Evolutionary conservation across 2,797 vertebrate species (phyloP).

Genomic region (Coccyzus lansbergi): DNA sequence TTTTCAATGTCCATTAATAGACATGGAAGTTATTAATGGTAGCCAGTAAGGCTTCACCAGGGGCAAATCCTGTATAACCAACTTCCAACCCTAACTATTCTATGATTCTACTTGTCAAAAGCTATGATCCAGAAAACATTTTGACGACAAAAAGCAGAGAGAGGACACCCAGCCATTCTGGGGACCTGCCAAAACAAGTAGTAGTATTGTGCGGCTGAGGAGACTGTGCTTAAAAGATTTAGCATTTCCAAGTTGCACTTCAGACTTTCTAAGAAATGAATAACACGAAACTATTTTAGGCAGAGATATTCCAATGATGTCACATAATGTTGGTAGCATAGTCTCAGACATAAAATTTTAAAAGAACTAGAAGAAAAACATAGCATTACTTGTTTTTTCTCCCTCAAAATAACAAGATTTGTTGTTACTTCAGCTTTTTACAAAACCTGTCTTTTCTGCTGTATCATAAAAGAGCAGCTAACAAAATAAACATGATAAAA

Average conservation of each 20-base stretch:
- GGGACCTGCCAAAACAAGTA: conserved; percentile 11
- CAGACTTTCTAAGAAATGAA: conserved; percentile 40
- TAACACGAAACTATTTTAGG: conserved; percentile 35
- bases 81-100: no score
- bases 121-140: neutral
- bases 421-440: neutral
- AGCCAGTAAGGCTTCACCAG: no score
- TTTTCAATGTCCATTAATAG: no score
- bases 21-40: no score
- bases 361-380: neutral
- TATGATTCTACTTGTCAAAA: neutral
- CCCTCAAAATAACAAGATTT: neutral
- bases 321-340: neutral
- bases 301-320: neutral
- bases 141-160: conserved; percentile 10
- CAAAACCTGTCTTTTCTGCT: neutral
- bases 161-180: neutral
- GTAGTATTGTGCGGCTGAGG: neutral
- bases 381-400: neutral
- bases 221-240: neutral
- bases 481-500: conserved; percentile 26
- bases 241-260: conserved; percentile 15
- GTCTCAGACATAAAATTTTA: neutral
- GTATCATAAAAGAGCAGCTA: neutral
- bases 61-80: no score